A percentile compares a stretch with the other conserved stretches of the same genome.
phyloP scores from a whole-genome alignment of 2,888 invertebrate species.

The Clusia tigrina region DNA sequence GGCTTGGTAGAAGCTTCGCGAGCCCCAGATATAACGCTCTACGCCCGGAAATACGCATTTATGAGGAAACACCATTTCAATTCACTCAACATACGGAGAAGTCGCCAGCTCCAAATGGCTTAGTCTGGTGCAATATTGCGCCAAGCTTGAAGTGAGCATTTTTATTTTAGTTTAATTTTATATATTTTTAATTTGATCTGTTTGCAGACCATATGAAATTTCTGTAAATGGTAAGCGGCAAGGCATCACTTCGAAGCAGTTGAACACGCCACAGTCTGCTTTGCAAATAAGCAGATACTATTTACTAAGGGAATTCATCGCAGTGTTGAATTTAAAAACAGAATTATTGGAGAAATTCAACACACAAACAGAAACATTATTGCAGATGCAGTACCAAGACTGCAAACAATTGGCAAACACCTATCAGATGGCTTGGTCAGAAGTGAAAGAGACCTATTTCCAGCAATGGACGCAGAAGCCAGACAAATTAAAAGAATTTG shows the following conservation, averaged over 20 bases:
- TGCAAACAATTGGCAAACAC: constrained; percentile 47
- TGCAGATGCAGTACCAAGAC: constrained; percentile 41
- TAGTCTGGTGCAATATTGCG: constrained; percentile 69
- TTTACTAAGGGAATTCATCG: constrained; percentile 66
- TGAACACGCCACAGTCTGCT: constrained; percentile 61
- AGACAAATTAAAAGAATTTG: constrained; percentile 42
- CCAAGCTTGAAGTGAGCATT: constrained; percentile 57
- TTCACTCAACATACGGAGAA: constrained; percentile 60
- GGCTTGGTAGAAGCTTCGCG: constrained; percentile 34
- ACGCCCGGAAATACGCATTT: constrained; percentile 48
- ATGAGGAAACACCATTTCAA: constrained; percentile 57
- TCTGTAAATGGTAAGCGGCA: constrained; percentile 80
- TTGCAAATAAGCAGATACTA: constrained; percentile 69
- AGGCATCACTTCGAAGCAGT: constrained; percentile 76
- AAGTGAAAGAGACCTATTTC: constrained; percentile 66
- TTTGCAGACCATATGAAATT: constrained; percentile 73
- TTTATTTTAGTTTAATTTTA: background rate
- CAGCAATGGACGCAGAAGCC: constrained; percentile 69
- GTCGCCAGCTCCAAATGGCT: constrained; percentile 69
- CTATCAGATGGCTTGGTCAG: constrained; percentile 64
- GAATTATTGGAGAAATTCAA: constrained; percentile 38
- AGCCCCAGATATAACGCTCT: constrained; percentile 41
- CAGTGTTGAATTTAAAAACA: constrained; percentile 59
- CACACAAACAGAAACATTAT: constrained; percentile 25
- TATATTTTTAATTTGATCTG: constrained; percentile 32